Evolutionary conservation across 1,140 invertebrate species (phyloP).

Genomic region (Drosophila elegans): DNA sequence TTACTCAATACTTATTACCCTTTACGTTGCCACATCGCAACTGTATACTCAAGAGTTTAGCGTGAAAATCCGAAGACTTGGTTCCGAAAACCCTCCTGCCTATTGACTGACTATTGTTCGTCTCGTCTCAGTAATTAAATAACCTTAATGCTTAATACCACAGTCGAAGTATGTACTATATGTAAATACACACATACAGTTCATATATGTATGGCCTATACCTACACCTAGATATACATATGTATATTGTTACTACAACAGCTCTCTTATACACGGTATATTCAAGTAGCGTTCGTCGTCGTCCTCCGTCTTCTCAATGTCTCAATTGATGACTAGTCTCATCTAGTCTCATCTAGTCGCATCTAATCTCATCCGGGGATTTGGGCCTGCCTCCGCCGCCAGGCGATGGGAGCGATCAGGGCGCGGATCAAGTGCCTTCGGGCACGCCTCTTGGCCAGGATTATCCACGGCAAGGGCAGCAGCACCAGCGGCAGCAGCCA

Average conservation of each 20-base stretch:
- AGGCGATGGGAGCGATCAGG: conserved; percentile 30
- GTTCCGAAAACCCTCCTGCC: conserved; percentile 22
- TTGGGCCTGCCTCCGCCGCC: conserved; percentile 24
- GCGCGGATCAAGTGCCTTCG: conserved; percentile 24
- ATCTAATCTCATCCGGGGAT: conserved; percentile 32
- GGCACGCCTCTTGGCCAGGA: conserved; percentile 33
- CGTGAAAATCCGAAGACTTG: conserved; percentile 43
- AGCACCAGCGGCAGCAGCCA: conserved; percentile 68
- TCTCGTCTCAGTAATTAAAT: conserved; percentile 50
- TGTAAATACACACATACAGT: conserved; percentile 48
- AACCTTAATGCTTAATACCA: conserved; percentile 84
- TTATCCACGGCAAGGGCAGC: conserved; percentile 55
- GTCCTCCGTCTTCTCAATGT: conserved; percentile 11
- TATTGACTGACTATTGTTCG: conserved; percentile 3
- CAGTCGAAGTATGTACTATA: conserved; percentile 83
- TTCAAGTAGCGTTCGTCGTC: conserved; percentile 52
- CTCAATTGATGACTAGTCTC: background rate
- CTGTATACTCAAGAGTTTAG: conserved; percentile 16
- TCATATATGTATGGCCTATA: conserved; percentile 49
- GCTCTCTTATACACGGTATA: conserved; percentile 78
- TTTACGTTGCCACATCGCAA: conserved; percentile 4
- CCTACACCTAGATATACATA: conserved; percentile 61
- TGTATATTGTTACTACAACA: conserved; percentile 75
- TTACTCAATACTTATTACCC: background rate
- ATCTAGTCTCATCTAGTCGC: conserved; percentile 30